Base-by-base conservation (phyloP, 2,888 invertebrate species). In the Oscheius onirici region DNA sequence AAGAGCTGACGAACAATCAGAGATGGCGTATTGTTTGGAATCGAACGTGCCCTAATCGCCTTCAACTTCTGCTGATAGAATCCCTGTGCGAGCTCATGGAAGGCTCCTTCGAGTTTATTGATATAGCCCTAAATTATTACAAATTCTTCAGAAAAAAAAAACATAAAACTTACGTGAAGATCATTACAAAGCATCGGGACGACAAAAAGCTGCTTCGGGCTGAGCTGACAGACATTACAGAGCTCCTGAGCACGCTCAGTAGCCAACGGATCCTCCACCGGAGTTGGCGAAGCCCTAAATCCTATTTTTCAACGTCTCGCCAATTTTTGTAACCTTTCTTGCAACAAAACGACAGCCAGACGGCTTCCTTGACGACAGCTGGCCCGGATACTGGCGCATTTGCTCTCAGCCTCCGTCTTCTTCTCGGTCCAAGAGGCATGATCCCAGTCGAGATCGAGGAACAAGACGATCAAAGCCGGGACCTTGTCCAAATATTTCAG, bases 371-470 rank as follows among this genome's bases (percentile, higher is more conserved):
- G 71, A 40, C 77, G 61, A n/a, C 72, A 28, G n/a, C 69, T 66
- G 1, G 71, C 72, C 22, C 80, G 41, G n/a, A 82, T 71, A 67
- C 82, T 82, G 13, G 72, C 77, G 17, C 77, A 73, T 68, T 80
- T 80, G 34, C 80, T 79, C 10, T 95, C 93, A 89, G 95, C 96
- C 88, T 96, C 96, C 84, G 94, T 92, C 87, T 94, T 94, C 88
- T 94, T 95, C 82, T 97, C 97, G 10, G 93, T 69, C 96, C 97
- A 97, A 77, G 92, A 91, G 0, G 91, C 90, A 89, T 97, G 96
- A 88, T 94, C 94, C 97, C 97, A 99, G 89, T 97, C 97, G 87
- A 97, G 91, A 86, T 99, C 97, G 88, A 94, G 94, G 89, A 97
- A 99, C 75, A 96, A 91, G 2, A 96, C 95, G 24, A 87, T 80